Percentiles rank a stretch among this genome's conserved stretches.
Evolutionary conservation across 2,888 invertebrate genomes (phyloP).

Genomic region (Callyntrura guangdongensis): DNA sequence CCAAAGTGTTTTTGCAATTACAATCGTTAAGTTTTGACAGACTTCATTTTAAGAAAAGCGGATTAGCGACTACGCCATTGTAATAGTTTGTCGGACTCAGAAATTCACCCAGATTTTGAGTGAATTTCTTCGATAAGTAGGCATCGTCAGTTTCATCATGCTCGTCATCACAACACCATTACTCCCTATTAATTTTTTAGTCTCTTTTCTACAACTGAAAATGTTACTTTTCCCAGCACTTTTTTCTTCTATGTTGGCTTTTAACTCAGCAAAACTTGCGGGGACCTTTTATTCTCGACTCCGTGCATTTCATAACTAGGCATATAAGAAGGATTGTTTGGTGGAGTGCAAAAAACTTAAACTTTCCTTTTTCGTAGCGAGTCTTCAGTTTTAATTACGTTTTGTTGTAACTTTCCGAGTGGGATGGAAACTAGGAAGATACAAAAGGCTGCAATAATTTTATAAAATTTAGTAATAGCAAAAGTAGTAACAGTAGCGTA

Average conservation of each 20-base stretch:
- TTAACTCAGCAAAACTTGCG: neutral
- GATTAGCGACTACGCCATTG: neutral
- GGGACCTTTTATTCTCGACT: neutral
- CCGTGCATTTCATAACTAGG: neutral
- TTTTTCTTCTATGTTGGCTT: neutral
- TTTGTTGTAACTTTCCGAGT: constrained; percentile 36
- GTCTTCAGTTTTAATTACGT: constrained; percentile 46
- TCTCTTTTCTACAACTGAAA: neutral
- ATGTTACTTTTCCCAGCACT: neutral
- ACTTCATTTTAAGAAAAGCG: neutral
- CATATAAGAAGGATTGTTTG: neutral
- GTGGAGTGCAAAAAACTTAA: constrained; percentile 2
- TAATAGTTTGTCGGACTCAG: neutral
- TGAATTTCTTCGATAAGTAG: neutral
- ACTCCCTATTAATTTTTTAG: constrained; percentile 34
- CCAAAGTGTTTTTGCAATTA: constrained; percentile 56
- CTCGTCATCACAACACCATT: constrained; percentile 24
- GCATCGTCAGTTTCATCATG: neutral
- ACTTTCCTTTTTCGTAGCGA: constrained; percentile 14
- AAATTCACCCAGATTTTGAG: constrained; percentile 3
- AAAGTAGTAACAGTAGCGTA: neutral
- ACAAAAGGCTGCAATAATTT: constrained; percentile 7
- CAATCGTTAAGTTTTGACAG: constrained; percentile 47
- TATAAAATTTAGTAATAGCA: neutral
- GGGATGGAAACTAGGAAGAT: neutral